Evolutionary conservation across 2,888 invertebrate genomes (phyloP).

Genomic region (Yponomeuta plumbellus): DNA sequence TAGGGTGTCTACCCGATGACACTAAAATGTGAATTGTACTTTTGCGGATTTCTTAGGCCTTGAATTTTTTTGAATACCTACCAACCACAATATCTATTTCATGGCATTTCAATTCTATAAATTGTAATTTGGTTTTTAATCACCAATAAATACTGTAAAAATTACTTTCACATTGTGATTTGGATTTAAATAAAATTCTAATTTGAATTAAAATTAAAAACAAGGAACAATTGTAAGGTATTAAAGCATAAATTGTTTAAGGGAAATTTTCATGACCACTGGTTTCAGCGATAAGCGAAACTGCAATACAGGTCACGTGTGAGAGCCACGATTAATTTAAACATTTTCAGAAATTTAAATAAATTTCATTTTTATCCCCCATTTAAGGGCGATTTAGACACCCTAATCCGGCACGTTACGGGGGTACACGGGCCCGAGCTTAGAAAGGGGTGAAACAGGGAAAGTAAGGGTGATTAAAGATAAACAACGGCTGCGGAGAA

Average conservation of each 20-base stretch:
- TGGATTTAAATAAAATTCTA: not conserved
- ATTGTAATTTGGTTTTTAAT: not conserved
- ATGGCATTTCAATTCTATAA: no score
- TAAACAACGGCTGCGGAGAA: constrained; percentile 58
- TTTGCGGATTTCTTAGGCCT: not conserved
- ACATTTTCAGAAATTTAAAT: constrained; percentile 17
- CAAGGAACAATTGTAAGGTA: not conserved
- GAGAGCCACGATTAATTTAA: constrained; percentile 2
- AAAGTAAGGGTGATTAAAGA: constrained; percentile 71
- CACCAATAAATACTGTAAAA: not conserved
- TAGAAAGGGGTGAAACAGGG: constrained; percentile 54
- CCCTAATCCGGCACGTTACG: constrained; percentile 44
- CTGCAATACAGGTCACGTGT: not conserved
- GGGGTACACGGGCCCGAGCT: constrained; percentile 26
- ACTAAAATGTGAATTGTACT: not conserved
- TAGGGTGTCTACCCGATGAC: constrained; percentile 33
- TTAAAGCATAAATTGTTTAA: not conserved
- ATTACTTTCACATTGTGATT: not conserved
- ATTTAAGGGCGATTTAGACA: constrained; percentile 53
- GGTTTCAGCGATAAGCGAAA: not conserved
- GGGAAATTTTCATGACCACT: not conserved
- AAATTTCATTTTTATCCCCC: constrained; percentile 35
- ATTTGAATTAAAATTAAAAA: not conserved
- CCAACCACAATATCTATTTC: no score
- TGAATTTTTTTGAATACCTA: constrained; percentile 1